Evolutionary conservation across 2,797 vertebrate species (phyloP), one percentile per base, ranked within the genome.

Genomic region (Protonibea diacanthus): DNA sequence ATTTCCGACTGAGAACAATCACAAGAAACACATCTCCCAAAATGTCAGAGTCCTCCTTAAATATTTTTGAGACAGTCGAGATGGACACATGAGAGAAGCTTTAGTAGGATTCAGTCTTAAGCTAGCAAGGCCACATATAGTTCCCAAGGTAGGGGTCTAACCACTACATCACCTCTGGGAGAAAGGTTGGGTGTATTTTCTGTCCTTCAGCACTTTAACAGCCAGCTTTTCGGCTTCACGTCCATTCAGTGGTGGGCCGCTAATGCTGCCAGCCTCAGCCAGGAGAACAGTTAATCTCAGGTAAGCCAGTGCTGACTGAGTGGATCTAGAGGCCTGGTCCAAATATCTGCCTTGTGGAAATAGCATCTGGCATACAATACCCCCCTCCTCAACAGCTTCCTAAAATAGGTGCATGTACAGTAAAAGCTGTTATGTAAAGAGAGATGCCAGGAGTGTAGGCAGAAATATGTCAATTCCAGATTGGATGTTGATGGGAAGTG

Each of bases 271-370:
- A 88, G 86, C 83, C 83, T 91, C 84, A 76, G 84, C 87, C 78
- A 86, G 88, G 84, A 93, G 93, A 90, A 95, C 94, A 95, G 91
- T 92, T 95, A 94, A 94, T 95, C 94, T 94, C 92, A 94, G 92
- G 93, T 94, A 94, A 94, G 91, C 91, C 92, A 25, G 81, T 82
- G 66, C 86, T 93, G 91, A 94, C 91, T 93, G 92, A 92, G 85
- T 84, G 88, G 92, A 91, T 93, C 85, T 86, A 77, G 58, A 87
- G 79, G 82, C 83, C 85, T 65, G 71, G 83, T 90, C 91, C 88
- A 93, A 90, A 91, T 91, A 93, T 88, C 91, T 88, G 85, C 82
- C 88, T 82, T 84, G 92, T 93, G 88, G 88, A 94, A 94, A 94
- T 85, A 92, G 92, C 91, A 91, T 91, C 87, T 91, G 89, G 84